These are phyloP conservation scores for Meloidogyne floridensis DNA, from an alignment of 1,140 invertebrate species.

Conservation along the genomic window DNA sequence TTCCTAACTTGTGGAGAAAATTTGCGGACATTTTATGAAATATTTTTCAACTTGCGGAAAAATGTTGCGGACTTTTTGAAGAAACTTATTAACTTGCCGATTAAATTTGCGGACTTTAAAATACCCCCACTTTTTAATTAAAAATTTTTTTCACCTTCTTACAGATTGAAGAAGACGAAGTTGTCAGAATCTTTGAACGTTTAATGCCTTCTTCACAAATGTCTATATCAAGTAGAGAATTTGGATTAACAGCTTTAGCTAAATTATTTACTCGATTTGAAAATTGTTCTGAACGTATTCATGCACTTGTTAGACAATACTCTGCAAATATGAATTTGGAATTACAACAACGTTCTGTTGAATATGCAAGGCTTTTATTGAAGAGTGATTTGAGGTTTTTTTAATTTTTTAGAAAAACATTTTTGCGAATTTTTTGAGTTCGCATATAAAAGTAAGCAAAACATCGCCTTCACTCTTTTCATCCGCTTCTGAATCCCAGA, in stretches of 20 bases:
- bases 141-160: constrained; percentile 18
- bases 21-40: neutral
- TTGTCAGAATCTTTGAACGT: constrained; percentile 47
- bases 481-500: no score
- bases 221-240: constrained; percentile 50
- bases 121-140: neutral
- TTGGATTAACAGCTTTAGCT: constrained; percentile 51
- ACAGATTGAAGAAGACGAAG: constrained; percentile 48
- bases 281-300: constrained; percentile 37
- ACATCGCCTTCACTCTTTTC: no score
- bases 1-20: neutral
- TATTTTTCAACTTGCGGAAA: neutral
- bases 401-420: constrained; percentile 12
- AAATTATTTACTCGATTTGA: constrained; percentile 51
- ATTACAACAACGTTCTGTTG: constrained; percentile 51
- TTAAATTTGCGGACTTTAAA: no score
- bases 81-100: neutral
- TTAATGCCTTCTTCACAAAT: constrained; percentile 35
- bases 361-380: constrained; percentile 36
- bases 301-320: constrained; percentile 50
- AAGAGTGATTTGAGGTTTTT: constrained; percentile 49
- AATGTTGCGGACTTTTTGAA: no score
- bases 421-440: no score
- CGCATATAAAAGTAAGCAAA: no score
- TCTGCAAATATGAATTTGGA: constrained; percentile 53